Evolutionary conservation across 2,797 vertebrate species (phyloP).

Genomic region (Siniperca obscura): DNA sequence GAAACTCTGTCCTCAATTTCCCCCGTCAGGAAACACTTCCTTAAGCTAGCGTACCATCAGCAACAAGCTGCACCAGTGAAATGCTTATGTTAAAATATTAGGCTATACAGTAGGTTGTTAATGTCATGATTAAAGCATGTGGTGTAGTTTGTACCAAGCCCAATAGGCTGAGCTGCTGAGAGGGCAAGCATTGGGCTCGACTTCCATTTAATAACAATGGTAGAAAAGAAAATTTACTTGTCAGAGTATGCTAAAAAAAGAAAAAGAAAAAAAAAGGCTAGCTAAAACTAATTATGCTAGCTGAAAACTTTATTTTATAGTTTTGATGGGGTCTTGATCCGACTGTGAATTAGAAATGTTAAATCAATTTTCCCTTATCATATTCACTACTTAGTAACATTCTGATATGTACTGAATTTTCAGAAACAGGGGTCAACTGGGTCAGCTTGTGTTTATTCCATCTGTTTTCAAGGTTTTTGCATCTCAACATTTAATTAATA

Average conservation of each 20-base stretch:
- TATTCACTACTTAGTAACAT: not conserved
- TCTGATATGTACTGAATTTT: not conserved
- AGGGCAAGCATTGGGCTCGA: not conserved
- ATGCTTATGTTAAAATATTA: conserved; percentile 5
- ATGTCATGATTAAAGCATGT: conserved; percentile 16
- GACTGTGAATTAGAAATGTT: not conserved
- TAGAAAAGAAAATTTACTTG: not conserved
- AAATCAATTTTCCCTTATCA: not conserved
- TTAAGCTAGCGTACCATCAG: not conserved
- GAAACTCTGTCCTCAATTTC: not conserved
- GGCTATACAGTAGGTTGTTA: not conserved
- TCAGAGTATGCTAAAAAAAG: not conserved
- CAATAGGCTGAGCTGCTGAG: not conserved
- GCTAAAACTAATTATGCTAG: not conserved
- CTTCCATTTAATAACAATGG: not conserved
- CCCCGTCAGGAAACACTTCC: not conserved
- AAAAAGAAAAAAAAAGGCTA: not conserved
- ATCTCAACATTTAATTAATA: not conserved
- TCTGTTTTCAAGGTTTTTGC: not conserved
- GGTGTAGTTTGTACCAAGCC: conserved; percentile 11
- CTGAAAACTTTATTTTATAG: not conserved
- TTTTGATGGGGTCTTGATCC: not conserved
- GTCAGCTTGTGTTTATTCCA: not conserved
- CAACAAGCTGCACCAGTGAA: not conserved
- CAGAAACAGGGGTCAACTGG: not conserved